Percentiles rank a stretch among this genome's conserved stretches.
phyloP scores from a whole-genome alignment of 2,888 invertebrate species.

The Hypomecis atomaria region DNA sequence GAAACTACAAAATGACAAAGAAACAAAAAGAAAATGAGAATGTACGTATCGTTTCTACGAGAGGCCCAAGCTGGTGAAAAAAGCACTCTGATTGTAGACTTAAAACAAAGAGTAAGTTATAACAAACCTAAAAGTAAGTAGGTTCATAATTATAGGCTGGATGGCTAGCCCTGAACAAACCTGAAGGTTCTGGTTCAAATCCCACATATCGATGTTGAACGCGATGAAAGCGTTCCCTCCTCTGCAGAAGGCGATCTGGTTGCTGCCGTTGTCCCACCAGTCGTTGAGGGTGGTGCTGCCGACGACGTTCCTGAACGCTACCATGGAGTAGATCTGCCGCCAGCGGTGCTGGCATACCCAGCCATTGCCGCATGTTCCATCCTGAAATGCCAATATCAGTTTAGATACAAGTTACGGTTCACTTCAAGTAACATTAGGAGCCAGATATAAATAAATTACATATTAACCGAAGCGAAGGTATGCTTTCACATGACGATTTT shows the following conservation, averaged over 20 bases:
- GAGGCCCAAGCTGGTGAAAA: no score
- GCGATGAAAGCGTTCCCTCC: constrained; percentile 85
- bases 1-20: no score
- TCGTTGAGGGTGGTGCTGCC: constrained; percentile 78
- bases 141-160: neutral
- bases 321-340: constrained; percentile 90
- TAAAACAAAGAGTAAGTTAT: no score
- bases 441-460: no score
- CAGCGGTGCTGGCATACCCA: constrained; percentile 93
- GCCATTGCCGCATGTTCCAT: constrained; percentile 84
- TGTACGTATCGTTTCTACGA: no score
- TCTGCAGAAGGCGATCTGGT: constrained; percentile 90
- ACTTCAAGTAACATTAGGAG: no score
- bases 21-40: no score
- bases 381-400: constrained; percentile 51
- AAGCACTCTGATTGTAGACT: no score
- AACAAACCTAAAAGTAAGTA: neutral
- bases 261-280: constrained; percentile 91
- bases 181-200: constrained; percentile 80
- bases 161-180: constrained; percentile 50
- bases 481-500: no score
- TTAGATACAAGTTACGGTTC: no score
- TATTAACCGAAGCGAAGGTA: no score
- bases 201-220: constrained; percentile 83
- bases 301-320: constrained; percentile 87